Conservation (phyloP, 2,888 invertebrate genomes). For the Atethmia centrago region DNA sequence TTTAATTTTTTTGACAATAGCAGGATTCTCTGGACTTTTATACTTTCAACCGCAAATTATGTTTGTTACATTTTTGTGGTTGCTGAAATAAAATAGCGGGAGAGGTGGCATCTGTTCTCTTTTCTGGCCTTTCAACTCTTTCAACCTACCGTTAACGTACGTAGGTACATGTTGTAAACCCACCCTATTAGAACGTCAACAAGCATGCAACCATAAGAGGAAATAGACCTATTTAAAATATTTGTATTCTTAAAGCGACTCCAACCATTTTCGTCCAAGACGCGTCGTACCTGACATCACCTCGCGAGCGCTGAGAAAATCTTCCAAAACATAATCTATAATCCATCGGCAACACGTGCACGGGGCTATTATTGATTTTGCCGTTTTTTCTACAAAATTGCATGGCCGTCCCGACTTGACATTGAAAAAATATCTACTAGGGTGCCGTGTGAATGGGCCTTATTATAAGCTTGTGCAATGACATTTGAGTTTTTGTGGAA, state of each 20-base stretch:
- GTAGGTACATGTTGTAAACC: not conserved
- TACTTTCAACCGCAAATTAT: not conserved
- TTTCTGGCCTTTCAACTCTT: not conserved
- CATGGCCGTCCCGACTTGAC: constrained; percentile 85
- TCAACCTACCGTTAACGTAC: not conserved
- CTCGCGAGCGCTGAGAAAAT: constrained; percentile 87
- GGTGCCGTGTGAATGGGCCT: constrained; percentile 87
- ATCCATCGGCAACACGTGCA: constrained; percentile 90
- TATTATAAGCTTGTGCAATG: constrained; percentile 90
- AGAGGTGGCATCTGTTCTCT: rapidly evolving
- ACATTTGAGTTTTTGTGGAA: constrained; percentile 85
- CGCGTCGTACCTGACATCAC: constrained; percentile 83
- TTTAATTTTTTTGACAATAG: not conserved
- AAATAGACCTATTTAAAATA: not conserved
- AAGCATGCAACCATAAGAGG: not conserved
- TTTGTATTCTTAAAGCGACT: constrained; percentile 57
- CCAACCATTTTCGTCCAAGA: constrained; percentile 68
- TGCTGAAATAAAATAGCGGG: not conserved
- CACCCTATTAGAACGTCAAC: not conserved
- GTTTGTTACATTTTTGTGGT: not conserved
- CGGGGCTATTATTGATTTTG: constrained; percentile 89
- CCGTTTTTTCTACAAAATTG: constrained; percentile 89
- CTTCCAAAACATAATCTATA: constrained; percentile 89
- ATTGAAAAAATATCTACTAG: constrained; percentile 85
- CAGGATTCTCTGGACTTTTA: not conserved